Base-by-base conservation (phyloP, 1,140 invertebrate species). In the Brachionus paranguensis region DNA sequence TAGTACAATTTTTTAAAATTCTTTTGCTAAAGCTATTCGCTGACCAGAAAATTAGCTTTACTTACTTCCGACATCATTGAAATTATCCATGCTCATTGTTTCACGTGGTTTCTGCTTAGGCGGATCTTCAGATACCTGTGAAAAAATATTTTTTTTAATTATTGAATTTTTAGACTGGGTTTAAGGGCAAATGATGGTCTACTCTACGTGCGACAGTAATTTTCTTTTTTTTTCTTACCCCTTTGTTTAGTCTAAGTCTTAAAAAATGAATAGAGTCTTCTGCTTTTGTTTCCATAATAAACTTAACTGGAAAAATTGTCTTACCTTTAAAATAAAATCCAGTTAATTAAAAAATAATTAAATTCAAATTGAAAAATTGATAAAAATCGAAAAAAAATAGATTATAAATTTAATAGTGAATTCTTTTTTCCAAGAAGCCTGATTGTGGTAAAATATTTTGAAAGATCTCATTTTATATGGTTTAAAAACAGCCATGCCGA, bases 261-360 rank as follows among this genome's bases (percentile, higher is more conserved):
- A 76, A 76, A 20, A 50, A 50, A 29, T 76, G 72, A 50, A 76
- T 76, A 24, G 72, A 50, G 33, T 76, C 72, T 76, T 76, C 72
- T 27, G 72, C 41, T 76, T 76, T 76, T 24, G 72, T 76, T 29
- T 76, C 72, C 72, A 76, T 76, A 5, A 50, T 76, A 50, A 29
- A 2, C 24, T 14, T 27, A 50, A 10, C 45, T 47, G 27, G 24
- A 50, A 76, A 76, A 76, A 50, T 43, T 43, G 17, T 37, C 68
- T 72, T 72, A 72, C 68, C 68, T 72, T 72, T 2, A 72, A 76
- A 76, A 50, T 50, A 47, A 53, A 76, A 27, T 50, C 72, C 70
- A 11, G 33, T 50, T 53, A 37, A 37, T 37, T 37, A 37, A 37
- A 37, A 37, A 37, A 37, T 6, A 37, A 1, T 7, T 6, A 37